phyloP scores from a whole-genome alignment of 2,113 vertebrate genomes.

The Peucedramus taeniatus region DNA sequence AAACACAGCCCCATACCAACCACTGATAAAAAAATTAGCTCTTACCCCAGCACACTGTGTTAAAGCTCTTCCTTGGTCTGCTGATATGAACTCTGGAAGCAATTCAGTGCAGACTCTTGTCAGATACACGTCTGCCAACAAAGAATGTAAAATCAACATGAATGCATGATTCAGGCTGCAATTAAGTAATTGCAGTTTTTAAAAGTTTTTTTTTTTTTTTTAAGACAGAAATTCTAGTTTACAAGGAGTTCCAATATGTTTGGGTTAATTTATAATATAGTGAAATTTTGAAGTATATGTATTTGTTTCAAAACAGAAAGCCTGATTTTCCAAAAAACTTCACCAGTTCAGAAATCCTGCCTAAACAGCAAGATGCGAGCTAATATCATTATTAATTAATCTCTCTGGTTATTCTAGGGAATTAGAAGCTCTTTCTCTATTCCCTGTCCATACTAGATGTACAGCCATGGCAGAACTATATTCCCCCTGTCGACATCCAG shows the following conservation, averaged over 20 bases:
- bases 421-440: not conserved
- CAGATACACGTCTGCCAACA: not conserved
- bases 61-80: not conserved
- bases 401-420: not conserved
- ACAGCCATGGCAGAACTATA: not conserved
- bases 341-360: not conserved
- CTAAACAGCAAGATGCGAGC: not conserved
- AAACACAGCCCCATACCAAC: not conserved
- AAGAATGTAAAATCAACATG: not conserved
- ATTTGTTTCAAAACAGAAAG: not conserved
- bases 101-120: not conserved
- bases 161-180: not conserved
- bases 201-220: not conserved
- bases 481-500: not conserved
- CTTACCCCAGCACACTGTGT: fast-evolving
- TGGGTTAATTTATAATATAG: not conserved
- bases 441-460: not conserved
- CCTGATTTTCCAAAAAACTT: not conserved
- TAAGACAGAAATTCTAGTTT: not conserved
- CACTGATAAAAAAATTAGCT: not conserved
- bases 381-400: not conserved
- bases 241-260: not conserved
- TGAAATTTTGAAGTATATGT: not conserved
- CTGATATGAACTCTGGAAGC: fast-evolving
- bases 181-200: not conserved